Percentiles rank a stretch among this genome's conserved stretches.
These are phyloP conservation scores for Lepidurus couesii DNA, from an alignment of 1,140 invertebrate species.

Conservation along the genomic window DNA sequence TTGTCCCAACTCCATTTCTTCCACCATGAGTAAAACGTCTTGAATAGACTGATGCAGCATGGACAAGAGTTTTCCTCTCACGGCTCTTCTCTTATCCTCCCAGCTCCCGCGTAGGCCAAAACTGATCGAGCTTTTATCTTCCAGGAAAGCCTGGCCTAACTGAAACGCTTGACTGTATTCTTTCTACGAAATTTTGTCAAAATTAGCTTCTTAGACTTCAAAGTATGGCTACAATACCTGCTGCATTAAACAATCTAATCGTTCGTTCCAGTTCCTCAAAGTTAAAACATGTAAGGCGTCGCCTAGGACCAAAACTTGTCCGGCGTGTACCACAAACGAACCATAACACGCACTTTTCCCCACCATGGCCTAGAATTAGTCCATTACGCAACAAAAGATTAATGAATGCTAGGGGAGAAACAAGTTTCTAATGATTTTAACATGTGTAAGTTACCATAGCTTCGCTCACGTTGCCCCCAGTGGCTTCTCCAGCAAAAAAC, in stretches of 20 bases:
- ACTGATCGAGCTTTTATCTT: conserved; percentile 62
- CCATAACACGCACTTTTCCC: conserved; percentile 86
- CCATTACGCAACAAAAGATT: not conserved
- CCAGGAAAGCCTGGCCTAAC: conserved; percentile 61
- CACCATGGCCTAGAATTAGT: conserved; percentile 59
- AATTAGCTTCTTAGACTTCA: conserved; percentile 46
- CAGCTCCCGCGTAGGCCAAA: conserved; percentile 55
- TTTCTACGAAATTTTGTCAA: conserved; percentile 48
- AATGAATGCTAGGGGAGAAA: not conserved
- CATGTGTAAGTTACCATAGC: conserved; percentile 52
- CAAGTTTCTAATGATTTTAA: not conserved
- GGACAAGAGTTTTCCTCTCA: conserved; percentile 54
- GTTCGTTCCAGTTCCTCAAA: conserved; percentile 74
- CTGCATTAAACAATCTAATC: conserved; percentile 62
- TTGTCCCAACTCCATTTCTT: not conserved
- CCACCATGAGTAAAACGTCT: conserved; percentile 5
- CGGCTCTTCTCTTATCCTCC: conserved; percentile 53
- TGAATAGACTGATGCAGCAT: not conserved
- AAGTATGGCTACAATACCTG: conserved; percentile 45
- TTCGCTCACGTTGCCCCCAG: conserved; percentile 65
- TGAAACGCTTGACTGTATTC: conserved; percentile 58
- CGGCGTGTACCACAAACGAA: conserved; percentile 72
- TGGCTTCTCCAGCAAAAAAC: conserved; percentile 52
- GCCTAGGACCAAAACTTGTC: conserved; percentile 77
- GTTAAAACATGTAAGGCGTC: conserved; percentile 71